Evolutionary conservation across 2,888 invertebrate species (phyloP).

Genomic region (Coleophora flavipennella): DNA sequence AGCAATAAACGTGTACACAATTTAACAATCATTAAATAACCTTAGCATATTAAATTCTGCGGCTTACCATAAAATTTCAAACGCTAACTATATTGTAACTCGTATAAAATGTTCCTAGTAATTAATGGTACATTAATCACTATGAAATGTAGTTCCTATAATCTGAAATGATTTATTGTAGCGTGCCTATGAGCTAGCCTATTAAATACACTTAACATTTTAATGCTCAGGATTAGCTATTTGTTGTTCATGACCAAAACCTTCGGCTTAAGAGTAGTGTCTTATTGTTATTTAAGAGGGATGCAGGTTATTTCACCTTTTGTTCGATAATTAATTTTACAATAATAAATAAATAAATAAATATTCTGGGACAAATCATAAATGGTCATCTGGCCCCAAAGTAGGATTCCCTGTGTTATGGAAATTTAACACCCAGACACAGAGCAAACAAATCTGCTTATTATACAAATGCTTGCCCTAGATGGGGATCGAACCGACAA

Average conservation of each 20-base stretch:
- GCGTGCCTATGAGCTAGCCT: slow-evolving; percentile 28
- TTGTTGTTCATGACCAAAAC: slow-evolving; percentile 19
- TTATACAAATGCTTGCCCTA: too few relatives aligned
- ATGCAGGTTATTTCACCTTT: too few relatives aligned
- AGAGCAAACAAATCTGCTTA: too few relatives aligned
- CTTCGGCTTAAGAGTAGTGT: slow-evolving; percentile 12
- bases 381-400: too few relatives aligned
- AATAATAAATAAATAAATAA: too few relatives aligned
- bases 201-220: slow-evolving; percentile 27
- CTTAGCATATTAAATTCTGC: slow-evolving; percentile 26
- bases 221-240: slow-evolving; percentile 18
- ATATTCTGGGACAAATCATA: too few relatives aligned
- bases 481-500: too few relatives aligned
- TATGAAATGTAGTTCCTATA: slow-evolving; percentile 37
- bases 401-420: too few relatives aligned
- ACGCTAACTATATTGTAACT: slow-evolving; percentile 3
- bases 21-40: slow-evolving; percentile 22
- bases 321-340: too few relatives aligned
- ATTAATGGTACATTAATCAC: slow-evolving; percentile 49
- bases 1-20: slow-evolving; percentile 15
- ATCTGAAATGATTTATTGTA: slow-evolving; percentile 43
- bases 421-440: too few relatives aligned
- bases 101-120: slow-evolving; percentile 23
- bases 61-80: slow-evolving; percentile 26
- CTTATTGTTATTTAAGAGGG: too few relatives aligned